A percentile compares a stretch with the other conserved stretches of the same genome.
These are phyloP conservation scores for Parasteatoda lunata DNA, from an alignment of 2,888 invertebrate species.

Conservation along the genomic window DNA sequence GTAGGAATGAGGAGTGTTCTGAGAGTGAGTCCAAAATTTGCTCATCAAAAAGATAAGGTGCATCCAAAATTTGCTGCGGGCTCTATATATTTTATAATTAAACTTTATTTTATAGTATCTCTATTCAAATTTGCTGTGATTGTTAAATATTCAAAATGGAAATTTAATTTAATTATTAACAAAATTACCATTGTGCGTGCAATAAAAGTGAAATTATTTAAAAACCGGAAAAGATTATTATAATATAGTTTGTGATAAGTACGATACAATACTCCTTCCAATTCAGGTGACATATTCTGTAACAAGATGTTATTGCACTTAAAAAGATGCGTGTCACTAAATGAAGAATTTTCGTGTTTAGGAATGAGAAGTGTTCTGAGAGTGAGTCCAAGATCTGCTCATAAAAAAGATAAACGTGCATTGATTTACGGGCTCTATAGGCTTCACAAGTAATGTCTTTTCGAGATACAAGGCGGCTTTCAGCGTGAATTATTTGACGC, in stretches of 20 bases:
- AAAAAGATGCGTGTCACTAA: no score
- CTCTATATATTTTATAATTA: no score
- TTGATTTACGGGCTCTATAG: slow-evolving; percentile 25
- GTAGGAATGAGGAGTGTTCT: neutral
- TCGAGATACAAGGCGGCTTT: slow-evolving; percentile 32
- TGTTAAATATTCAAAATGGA: no score
- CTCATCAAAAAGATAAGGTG: neutral
- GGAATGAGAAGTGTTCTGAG: neutral
- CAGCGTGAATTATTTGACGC: slow-evolving; percentile 39
- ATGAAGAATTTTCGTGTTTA: neutral
- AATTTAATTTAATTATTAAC: no score
- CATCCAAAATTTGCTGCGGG: no score
- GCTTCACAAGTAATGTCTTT: slow-evolving; percentile 41
- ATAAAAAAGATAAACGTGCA: slow-evolving; percentile 9
- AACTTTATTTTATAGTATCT: no score
- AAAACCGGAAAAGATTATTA: no score
- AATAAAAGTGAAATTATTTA: no score
- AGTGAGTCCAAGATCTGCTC: neutral
- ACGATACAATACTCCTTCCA: no score
- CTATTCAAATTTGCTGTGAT: no score
- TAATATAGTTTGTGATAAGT: no score
- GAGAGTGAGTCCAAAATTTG: neutral
- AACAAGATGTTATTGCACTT: neutral
- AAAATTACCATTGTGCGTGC: no score
- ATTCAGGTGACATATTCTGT: neutral